Evolutionary conservation across 2,888 invertebrate species (phyloP), one percentile per base, ranked within the genome.

Genomic region (Chloromyia formosa): DNA sequence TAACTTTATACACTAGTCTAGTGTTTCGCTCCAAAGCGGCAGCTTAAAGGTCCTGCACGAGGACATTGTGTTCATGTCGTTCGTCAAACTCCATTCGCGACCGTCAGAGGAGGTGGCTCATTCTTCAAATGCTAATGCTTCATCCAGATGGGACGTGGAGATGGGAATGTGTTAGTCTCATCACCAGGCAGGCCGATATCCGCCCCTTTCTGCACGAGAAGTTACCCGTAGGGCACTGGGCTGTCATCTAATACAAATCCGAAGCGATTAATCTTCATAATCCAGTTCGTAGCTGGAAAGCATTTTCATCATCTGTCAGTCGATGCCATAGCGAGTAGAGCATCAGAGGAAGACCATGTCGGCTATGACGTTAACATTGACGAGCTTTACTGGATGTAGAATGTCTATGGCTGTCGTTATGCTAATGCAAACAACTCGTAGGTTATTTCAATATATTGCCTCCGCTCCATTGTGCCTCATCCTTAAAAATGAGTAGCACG

Each of bases 181-280:
- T 35, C 27, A 35, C 27, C 3, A 35, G 7, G 27, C 7, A 2
- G 27, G 2, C 27, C 27, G 27, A 35, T 35, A 35, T 35, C 27
- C 27, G 27, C 27, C 27, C 7, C 10, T 42, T 14, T n/a, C 40
- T 42, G 12, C 12, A 12, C 7, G 42, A 42, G 5, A 42, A 9
- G 42, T 12, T 49, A 49, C n/a, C 54, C 69, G 20, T 3, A 61
- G 54, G 61, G 71, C 68, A 74, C 22, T 54, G 45, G 66, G 66
- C 66, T 66, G 61, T 73, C 73, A 64, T 64, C 49, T 62, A 72
- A 64, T 74, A 69, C 27, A 75, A 76, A 76, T 76, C 73, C 64
- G 49, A 75, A 71, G 61, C 74, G 75, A 76, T 76, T 75, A 75
- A 76, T 76, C 76, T 76, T 76, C 75, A 76, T 76, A 76, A 76